These are phyloP conservation scores for Typhlichthys eigenmanni DNA, from an alignment of 2,797 vertebrate species.

Conservation along the genomic window DNA sequence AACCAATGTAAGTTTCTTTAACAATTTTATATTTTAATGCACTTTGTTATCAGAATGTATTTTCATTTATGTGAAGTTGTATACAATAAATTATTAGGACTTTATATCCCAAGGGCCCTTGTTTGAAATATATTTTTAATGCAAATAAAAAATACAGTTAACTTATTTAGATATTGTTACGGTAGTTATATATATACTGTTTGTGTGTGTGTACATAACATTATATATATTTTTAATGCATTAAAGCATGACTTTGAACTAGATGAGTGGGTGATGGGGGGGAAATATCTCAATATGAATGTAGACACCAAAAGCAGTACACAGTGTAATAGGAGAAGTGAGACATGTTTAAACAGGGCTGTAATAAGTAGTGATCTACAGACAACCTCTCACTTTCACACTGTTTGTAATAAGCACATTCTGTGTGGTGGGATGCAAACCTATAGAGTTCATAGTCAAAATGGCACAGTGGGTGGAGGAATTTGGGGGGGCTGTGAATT, in stretches of 20 bases:
- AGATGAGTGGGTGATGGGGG: conserved; percentile 13
- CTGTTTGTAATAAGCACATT: conserved; percentile 12
- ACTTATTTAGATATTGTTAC: background rate
- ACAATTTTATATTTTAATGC: conserved; percentile 32
- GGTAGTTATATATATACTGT: background rate
- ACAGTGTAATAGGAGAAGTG: conserved; percentile 10
- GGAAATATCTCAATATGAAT: background rate
- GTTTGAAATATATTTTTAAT: conserved; percentile 8
- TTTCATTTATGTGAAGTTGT: conserved; percentile 22
- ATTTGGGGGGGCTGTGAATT: background rate
- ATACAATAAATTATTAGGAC: background rate
- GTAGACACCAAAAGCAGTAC: background rate
- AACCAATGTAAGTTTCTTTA: conserved; percentile 7
- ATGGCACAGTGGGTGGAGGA: background rate
- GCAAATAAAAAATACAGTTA: too few relatives aligned
- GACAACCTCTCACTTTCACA: background rate
- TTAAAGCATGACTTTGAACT: background rate
- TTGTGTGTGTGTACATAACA: background rate
- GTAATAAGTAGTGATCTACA: conserved; percentile 8
- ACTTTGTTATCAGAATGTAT: conserved; percentile 40
- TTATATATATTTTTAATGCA: background rate
- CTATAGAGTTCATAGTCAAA: background rate
- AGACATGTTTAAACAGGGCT: conserved; percentile 24
- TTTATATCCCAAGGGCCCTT: conserved; percentile 6
- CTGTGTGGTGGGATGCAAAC: background rate